These are phyloP conservation scores for Drosophila kambysellisi DNA, from an alignment of 2,888 invertebrate species.

Conservation along the genomic window DNA sequence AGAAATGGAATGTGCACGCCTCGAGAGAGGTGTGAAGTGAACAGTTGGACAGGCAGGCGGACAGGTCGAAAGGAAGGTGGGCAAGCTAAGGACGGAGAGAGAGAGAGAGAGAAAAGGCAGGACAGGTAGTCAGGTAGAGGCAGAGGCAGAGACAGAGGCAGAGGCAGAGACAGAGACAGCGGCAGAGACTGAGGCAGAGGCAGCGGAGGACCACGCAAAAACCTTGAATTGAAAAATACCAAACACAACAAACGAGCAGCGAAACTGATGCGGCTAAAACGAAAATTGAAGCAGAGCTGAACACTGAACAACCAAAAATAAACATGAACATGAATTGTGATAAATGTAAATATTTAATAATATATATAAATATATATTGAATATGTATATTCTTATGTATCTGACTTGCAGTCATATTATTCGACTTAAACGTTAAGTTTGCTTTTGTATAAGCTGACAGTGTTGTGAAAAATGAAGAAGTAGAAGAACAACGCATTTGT, in stretches of 20 bases:
- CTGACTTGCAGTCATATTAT: not conserved
- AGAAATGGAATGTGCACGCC: constrained; percentile 28
- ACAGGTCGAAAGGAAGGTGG: constrained; percentile 14
- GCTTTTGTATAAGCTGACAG: not conserved
- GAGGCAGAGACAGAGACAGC: not conserved
- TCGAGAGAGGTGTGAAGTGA: constrained; percentile 62
- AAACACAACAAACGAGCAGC: constrained; percentile 54
- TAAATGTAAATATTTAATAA: too few relatives aligned
- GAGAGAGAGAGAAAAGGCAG: not conserved
- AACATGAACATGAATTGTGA: not conserved
- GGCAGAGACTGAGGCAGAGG: not conserved
- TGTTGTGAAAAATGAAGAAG: not conserved
- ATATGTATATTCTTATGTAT: not conserved
- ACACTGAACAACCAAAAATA: not conserved
- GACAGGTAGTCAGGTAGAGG: not conserved
- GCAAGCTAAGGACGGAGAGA: not conserved
- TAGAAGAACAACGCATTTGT: not conserved
- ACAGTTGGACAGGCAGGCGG: constrained; percentile 17
- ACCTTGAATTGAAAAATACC: constrained; percentile 74
- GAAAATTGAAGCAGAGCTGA: constrained; percentile 35
- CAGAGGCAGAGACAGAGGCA: not conserved
- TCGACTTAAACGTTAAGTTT: not conserved
- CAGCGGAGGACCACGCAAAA: constrained; percentile 30
- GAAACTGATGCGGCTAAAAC: constrained; percentile 72
- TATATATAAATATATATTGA: too few relatives aligned